Conservation (phyloP, 2,888 invertebrate species). For the Oegoconia quadripuncta region DNA sequence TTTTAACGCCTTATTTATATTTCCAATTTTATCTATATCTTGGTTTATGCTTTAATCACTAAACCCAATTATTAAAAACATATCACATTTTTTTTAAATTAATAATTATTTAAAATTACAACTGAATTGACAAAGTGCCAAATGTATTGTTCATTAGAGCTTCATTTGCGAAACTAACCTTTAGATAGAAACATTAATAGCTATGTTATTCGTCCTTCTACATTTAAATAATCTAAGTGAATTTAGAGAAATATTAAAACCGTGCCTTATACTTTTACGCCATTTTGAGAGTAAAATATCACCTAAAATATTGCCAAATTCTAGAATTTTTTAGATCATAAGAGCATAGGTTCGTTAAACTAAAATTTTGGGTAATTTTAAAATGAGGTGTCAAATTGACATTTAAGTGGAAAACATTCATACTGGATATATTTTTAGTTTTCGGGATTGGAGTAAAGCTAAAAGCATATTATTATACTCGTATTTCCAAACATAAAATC, state of each 20-base stretch:
- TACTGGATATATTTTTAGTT: no score
- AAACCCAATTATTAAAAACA: conserved; percentile 38
- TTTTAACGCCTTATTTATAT: conserved; percentile 47
- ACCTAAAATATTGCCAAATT: conserved; percentile 61
- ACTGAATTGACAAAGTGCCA: conserved; percentile 39
- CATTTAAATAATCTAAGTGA: conserved; percentile 43
- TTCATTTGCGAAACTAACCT: conserved; percentile 16
- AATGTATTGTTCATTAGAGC: conserved; percentile 19
- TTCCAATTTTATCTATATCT: conserved; percentile 26
- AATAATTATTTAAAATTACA: conserved; percentile 8
- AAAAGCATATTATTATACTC: no score
- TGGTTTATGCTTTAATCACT: no score
- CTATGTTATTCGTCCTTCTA: conserved; percentile 69
- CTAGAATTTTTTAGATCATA: conserved; percentile 21
- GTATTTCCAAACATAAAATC: no score
- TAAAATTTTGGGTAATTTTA: not conserved
- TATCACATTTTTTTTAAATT: not conserved
- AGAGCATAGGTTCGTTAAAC: not conserved
- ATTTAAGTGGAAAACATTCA: conserved; percentile 12
- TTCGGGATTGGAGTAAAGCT: no score
- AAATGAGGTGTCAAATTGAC: conserved; percentile 7
- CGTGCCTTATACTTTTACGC: conserved; percentile 77
- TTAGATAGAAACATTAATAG: conserved; percentile 40
- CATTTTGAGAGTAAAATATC: conserved; percentile 73
- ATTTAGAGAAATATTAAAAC: conserved; percentile 64